Conservation (phyloP, 2,797 vertebrate genomes). For the Xerus rutilus region DNA sequence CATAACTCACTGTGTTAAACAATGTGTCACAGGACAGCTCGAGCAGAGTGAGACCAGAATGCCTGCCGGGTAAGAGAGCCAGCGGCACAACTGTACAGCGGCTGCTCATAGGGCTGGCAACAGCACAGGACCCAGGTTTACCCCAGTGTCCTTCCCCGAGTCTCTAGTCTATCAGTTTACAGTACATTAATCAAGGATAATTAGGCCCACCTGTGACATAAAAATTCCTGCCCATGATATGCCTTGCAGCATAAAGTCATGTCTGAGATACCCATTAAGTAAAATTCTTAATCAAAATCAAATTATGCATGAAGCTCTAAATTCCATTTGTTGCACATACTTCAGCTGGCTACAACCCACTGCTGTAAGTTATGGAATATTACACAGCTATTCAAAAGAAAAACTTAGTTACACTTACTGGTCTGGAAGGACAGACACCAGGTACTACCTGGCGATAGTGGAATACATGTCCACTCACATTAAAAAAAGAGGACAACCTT, state of each 20-base stretch:
- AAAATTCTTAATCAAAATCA: conserved; percentile 65
- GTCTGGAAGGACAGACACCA: not conserved
- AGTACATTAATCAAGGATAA: conserved; percentile 79
- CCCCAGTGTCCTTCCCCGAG: not conserved
- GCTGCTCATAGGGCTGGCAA: conserved; percentile 35
- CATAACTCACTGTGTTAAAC: conserved; percentile 84
- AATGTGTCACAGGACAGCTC: conserved; percentile 67
- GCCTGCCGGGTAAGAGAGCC: not conserved
- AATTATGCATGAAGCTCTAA: not conserved
- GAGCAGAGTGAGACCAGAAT: not conserved
- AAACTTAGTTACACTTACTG: not conserved
- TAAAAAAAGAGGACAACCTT: not conserved
- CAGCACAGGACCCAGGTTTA: not conserved
- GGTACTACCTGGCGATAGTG: not conserved
- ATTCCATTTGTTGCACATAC: not conserved
- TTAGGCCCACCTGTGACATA: conserved; percentile 75
- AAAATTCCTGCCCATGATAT: conserved; percentile 40
- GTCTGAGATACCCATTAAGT: conserved; percentile 43
- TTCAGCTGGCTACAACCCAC: not conserved
- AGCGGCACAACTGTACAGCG: not conserved
- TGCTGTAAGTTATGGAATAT: not conserved
- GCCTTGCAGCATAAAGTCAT: not conserved
- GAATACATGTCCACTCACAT: not conserved
- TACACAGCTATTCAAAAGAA: not conserved
- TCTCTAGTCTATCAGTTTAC: conserved; percentile 58